Evolutionary conservation across 2,113 vertebrate species (phyloP), one percentile per base, ranked within the genome.

Genomic region (Oplegnathus fasciatus): DNA sequence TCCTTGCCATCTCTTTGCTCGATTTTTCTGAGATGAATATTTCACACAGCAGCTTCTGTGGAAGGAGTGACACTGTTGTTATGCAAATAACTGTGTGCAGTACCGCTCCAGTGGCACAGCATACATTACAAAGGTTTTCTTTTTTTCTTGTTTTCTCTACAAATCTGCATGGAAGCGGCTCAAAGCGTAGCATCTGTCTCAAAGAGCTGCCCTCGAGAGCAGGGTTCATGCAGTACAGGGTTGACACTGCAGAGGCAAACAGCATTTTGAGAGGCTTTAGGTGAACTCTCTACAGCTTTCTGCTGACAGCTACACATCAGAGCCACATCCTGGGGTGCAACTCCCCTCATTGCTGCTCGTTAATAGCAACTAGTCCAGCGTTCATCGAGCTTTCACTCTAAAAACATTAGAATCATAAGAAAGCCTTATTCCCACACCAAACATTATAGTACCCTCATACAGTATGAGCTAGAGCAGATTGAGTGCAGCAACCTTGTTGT

Each of bases 1-100:
- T 37, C 22, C 24, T 10, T n/a, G 7, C 13, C 44, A 40, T 24
- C 2, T 26, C 30, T 81, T 14, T 17, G 28, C 34, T 42, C 34
- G 30, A 17, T 10, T 71, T 44, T 18, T 26, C 58, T 73, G 48
- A 83, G 30, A 14, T 72, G 68, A 72, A 80, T 75, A 64, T 88
- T 85, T 87, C 58, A 65, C 32, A n/a, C 67, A 48, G 60, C 28
- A 18, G 54, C 65, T 28, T 46, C 69, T 54, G 60, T 52, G 28
- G 57, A 82, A 50, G 20, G 7, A 84, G 67, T 50, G 71, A 57
- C 34, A 79, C 32, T 30, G 44, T 34, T 82, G 46, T 77, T 64
- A 83, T 87, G 75, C 72, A 85, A 64, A 78, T 79, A 55, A 46
- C 10, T 42, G 18, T 68, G 37, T 60, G 24, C 46, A n/a, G 48